A percentile compares a stretch with the other conserved stretches of the same genome.
Conservation (phyloP, 2,888 invertebrate genomes). For the Caenorhabditis imperialis region DNA sequence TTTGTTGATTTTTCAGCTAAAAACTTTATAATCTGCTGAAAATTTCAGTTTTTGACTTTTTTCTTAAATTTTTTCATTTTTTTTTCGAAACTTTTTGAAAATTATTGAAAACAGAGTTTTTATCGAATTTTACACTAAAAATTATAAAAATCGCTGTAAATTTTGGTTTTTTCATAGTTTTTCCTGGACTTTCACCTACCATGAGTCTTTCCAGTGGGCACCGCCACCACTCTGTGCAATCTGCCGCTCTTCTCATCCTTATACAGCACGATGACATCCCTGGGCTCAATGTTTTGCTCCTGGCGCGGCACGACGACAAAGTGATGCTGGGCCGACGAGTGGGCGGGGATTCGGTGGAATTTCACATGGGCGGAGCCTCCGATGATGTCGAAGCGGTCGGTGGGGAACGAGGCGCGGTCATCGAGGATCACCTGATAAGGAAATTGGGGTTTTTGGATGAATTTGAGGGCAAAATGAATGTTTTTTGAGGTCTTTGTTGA, state of each 20-base stretch:
- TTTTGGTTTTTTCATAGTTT: no score
- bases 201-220: no score
- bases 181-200: no score
- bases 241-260: conserved; percentile 4
- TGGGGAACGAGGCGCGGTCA: conserved; percentile 38
- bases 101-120: no score
- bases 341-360: conserved; percentile 17
- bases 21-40: no score
- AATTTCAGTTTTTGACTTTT: no score
- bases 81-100: conserved; percentile 21
- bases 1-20: no score
- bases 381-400: conserved; percentile 22
- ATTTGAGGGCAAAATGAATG: no score
- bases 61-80: neutral
- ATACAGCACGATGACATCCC: conserved; percentile 17
- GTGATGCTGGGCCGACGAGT: conserved; percentile 17
- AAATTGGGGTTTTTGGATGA: no score
- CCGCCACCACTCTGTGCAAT: neutral
- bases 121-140: no score
- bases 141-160: no score
- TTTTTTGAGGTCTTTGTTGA: no score
- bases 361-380: conserved; percentile 4
- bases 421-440: conserved; percentile 31
- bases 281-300: conserved; percentile 3
- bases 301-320: conserved; percentile 25